These are phyloP conservation scores for Mus caroli DNA, from an alignment of 2,797 vertebrate genomes.

Conservation along the genomic window DNA sequence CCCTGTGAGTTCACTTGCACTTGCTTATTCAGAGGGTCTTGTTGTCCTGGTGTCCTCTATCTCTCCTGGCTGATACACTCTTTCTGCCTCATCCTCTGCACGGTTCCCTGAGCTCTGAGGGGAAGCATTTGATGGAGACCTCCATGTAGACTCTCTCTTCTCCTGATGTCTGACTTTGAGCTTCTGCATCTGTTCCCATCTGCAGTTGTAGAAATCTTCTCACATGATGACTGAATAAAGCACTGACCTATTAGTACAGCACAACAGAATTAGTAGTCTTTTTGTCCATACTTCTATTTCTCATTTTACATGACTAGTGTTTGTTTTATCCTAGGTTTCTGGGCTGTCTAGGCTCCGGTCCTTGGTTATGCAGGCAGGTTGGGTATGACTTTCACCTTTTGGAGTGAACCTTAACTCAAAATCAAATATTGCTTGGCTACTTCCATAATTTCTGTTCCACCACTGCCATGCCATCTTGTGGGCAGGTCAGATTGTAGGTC, in stretches of 20 bases:
- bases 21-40: background rate
- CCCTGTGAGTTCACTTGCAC: background rate
- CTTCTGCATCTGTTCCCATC: no score
- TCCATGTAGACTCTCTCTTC: background rate
- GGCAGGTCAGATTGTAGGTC: background rate
- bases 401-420: background rate
- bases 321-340: background rate
- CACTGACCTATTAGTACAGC: background rate
- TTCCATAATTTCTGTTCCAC: background rate
- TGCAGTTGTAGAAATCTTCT: background rate
- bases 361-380: background rate
- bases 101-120: background rate
- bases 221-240: no score
- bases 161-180: background rate
- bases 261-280: background rate
- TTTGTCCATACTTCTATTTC: background rate
- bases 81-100: background rate
- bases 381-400: background rate
- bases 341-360: background rate
- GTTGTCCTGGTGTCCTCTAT: background rate
- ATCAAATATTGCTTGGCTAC: background rate
- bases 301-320: background rate
- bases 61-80: background rate
- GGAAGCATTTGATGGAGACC: no score
- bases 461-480: background rate